Percentiles rank a stretch among this genome's conserved stretches.
Evolutionary conservation across 2,113 vertebrate genomes (phyloP).

Genomic region (Hemibates koningsi): DNA sequence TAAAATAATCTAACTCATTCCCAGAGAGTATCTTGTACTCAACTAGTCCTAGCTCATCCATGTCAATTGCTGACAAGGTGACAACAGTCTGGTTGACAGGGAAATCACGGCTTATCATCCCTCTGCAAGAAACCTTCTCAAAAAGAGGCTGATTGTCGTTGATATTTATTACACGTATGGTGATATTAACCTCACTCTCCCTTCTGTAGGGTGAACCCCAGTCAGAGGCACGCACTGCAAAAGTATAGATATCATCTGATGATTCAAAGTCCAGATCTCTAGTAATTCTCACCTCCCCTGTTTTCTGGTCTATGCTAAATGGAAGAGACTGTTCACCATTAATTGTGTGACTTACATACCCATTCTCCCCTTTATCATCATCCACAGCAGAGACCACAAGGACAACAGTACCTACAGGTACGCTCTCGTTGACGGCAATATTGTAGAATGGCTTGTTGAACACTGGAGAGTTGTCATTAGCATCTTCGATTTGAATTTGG

Average conservation of each 20-base stretch:
- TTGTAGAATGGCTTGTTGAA: constrained; percentile 81
- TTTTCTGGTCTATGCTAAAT: constrained; percentile 86
- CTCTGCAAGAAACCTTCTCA: constrained; percentile 89
- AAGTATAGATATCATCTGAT: constrained; percentile 83
- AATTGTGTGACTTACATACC: constrained; percentile 87
- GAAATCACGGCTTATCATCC: constrained; percentile 86
- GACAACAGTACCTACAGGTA: constrained; percentile 77
- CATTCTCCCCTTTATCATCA: constrained; percentile 88
- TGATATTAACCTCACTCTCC: constrained; percentile 91
- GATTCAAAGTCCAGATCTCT: constrained; percentile 92
- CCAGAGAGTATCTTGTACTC: constrained; percentile 88
- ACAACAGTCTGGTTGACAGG: constrained; percentile 84
- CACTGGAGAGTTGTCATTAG: constrained; percentile 86
- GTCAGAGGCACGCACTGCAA: constrained; percentile 88
- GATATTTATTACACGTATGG: constrained; percentile 83
- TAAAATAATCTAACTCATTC: constrained; percentile 90
- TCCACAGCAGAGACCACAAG: constrained; percentile 84
- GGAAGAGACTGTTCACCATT: constrained; percentile 80
- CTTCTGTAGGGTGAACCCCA: constrained; percentile 95
- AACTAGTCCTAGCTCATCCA: constrained; percentile 88
- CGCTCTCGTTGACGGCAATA: constrained; percentile 82
- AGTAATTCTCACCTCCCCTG: constrained; percentile 83
- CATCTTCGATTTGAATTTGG: constrained; percentile 82
- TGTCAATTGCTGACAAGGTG: constrained; percentile 90
- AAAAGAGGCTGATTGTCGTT: constrained; percentile 95